Evolutionary conservation across 2,113 vertebrate genomes (phyloP), one percentile per base, ranked within the genome.

Genomic region (Thymallus thymallus): DNA sequence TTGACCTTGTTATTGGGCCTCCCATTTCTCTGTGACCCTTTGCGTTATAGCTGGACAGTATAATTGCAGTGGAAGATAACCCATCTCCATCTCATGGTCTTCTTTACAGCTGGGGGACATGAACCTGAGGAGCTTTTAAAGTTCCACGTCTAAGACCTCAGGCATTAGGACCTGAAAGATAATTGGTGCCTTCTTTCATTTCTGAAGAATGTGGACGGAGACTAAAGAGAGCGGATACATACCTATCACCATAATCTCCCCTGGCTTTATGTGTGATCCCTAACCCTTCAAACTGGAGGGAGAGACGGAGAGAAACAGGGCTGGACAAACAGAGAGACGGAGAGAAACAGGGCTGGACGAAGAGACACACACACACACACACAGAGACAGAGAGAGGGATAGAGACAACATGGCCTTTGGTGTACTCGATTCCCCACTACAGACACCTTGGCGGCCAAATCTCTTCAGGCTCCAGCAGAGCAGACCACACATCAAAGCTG

Each of bases 151-250:
- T 80, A 87, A 82, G 81, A 84, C 81, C 82, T n/a, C 69, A 77
- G 71, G 78, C 82, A 73, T 86, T 81, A 89, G 48, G 81, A 80
- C 88, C 62, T 67, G 26, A 61, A 41, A 71, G 78, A 74, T 86
- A 77, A 88, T 84, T 87, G 84, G 81, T 72, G 80, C 70, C 30
- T 77, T 85, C 84, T 87, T 86, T 91, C 87, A 84, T 88, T 84
- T 88, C 45, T 80, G 68, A 87, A 84, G 89, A 84, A 87, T 89
- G 87, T 81, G 81, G 84, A 90, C 82, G 56, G 77, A 88, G 81
- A 72, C 80, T 88, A 90, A 74, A 48, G 80, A 82, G 76, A 76
- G 72, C 78, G 68, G 86, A 82, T 76, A 79, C 85, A 87, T 82
- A 87, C 88, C 84, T 80, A 81, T 84, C 84, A 83, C 86, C 81